phyloP scores from a whole-genome alignment of 2,113 vertebrate species.

The Panthera leo region DNA sequence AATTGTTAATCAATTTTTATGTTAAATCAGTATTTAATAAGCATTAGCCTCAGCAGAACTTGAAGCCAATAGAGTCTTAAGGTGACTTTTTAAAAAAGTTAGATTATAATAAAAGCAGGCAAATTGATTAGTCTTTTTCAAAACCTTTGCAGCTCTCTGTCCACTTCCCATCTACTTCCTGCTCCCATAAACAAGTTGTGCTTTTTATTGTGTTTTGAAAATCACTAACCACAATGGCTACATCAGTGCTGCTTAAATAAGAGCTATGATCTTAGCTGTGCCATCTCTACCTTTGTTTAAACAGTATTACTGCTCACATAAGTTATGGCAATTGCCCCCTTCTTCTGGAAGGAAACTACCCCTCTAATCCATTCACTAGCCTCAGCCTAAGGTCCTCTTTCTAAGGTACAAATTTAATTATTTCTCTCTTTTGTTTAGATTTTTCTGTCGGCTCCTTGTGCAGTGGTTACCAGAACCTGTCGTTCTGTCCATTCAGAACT shows the following conservation, averaged over 20 bases:
- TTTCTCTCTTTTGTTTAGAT: neutral
- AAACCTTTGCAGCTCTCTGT: neutral
- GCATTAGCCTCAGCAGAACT: neutral
- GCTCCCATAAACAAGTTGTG: neutral
- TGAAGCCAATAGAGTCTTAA: neutral
- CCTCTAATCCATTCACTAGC: neutral
- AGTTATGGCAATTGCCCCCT: neutral
- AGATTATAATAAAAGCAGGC: neutral
- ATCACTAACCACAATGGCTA: neutral
- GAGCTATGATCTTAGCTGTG: neutral
- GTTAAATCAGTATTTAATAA: neutral
- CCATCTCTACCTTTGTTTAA: neutral
- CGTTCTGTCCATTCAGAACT: neutral
- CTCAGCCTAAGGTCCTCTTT: neutral
- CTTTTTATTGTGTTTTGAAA: neutral
- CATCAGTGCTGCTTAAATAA: neutral
- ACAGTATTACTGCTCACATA: neutral
- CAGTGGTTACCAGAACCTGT: neutral
- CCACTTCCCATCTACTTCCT: neutral
- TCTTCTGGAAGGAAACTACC: neutral
- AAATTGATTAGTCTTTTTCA: constrained; percentile 10
- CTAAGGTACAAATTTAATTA: neutral
- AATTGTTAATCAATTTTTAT: constrained; percentile 23
- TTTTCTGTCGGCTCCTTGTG: neutral
- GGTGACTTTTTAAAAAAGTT: neutral